Conservation (phyloP, 2,888 invertebrate genomes). For the Leptopterna dolabrata region DNA sequence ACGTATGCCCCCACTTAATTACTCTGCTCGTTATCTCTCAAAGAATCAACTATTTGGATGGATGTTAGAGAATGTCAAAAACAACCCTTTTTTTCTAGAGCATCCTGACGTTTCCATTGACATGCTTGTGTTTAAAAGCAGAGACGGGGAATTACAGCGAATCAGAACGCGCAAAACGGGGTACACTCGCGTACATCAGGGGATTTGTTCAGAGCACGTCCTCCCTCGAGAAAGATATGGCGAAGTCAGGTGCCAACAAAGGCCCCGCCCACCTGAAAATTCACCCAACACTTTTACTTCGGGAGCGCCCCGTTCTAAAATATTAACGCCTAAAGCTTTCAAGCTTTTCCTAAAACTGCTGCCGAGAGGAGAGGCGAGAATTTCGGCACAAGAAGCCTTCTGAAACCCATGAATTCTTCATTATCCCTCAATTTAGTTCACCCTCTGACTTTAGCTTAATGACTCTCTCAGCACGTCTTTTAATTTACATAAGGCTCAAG, state of each 20-base stretch:
- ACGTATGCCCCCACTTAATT: no score
- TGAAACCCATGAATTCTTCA: constrained; percentile 49
- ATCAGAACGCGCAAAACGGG: not conserved
- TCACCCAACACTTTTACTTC: constrained; percentile 37
- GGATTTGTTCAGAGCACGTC: not conserved
- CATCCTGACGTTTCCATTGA: not conserved
- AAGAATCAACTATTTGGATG: no score
- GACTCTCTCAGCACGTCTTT: constrained; percentile 50
- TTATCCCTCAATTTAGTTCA: constrained; percentile 38
- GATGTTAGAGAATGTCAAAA: no score
- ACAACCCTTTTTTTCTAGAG: no score
- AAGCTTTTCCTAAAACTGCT: constrained; percentile 20
- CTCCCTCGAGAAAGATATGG: not conserved
- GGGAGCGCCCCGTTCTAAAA: constrained; percentile 20
- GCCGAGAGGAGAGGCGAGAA: constrained; percentile 17
- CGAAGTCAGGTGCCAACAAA: constrained; percentile 35
- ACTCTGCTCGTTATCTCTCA: no score
- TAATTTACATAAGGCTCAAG: constrained; percentile 48
- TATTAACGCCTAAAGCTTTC: constrained; percentile 51
- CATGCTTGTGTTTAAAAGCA: not conserved
- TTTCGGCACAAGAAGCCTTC: not conserved
- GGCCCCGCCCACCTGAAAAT: constrained; percentile 25
- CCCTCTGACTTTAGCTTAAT: constrained; percentile 40
- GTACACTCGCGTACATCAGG: not conserved
- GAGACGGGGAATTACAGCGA: not conserved